A percentile compares a stretch with the other conserved stretches of the same genome.
phyloP scores from a whole-genome alignment of 2,797 vertebrate genomes.

The Staurois parvus region DNA sequence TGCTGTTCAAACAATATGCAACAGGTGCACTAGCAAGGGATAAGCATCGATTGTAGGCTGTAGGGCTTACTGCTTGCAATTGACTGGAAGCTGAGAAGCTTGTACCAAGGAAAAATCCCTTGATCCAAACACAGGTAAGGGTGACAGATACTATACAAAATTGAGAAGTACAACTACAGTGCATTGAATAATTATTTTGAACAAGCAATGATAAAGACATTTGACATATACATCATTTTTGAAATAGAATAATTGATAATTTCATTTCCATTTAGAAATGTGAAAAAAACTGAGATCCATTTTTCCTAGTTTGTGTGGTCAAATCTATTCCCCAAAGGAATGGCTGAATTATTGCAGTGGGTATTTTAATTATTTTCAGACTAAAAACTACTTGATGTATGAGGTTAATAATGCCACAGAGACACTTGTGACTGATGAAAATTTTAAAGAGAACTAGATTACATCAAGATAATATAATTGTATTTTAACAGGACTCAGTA shows the following conservation, averaged over 20 bases:
- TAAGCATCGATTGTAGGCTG: too few relatives aligned
- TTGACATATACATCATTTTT: slow-evolving; percentile 8
- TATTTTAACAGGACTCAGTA: slow-evolving; percentile 51
- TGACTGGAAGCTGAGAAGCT: too few relatives aligned
- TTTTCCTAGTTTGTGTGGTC: slow-evolving; percentile 25
- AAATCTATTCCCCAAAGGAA: slow-evolving; percentile 47
- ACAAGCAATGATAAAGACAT: not conserved
- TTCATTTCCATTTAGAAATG: not conserved
- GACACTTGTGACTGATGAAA: slow-evolving; percentile 56
- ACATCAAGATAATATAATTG: slow-evolving; percentile 57
- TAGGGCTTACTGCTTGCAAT: too few relatives aligned
- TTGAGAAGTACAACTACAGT: not conserved
- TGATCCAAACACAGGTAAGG: too few relatives aligned
- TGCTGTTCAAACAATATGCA: too few relatives aligned
- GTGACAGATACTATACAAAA: not conserved
- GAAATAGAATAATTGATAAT: not conserved
- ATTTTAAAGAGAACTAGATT: slow-evolving; percentile 47
- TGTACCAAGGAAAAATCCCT: too few relatives aligned
- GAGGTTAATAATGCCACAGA: slow-evolving; percentile 52
- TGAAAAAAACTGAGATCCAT: not conserved
- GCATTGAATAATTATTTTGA: not conserved
- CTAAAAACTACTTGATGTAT: slow-evolving; percentile 53
- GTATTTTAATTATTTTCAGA: slow-evolving; percentile 57
- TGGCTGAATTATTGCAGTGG: slow-evolving; percentile 40
- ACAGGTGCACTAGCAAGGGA: too few relatives aligned